Percentiles rank a stretch among this genome's conserved stretches.
Evolutionary conservation across 2,888 invertebrate species (phyloP).

Genomic region (Tetropium fuscum): DNA sequence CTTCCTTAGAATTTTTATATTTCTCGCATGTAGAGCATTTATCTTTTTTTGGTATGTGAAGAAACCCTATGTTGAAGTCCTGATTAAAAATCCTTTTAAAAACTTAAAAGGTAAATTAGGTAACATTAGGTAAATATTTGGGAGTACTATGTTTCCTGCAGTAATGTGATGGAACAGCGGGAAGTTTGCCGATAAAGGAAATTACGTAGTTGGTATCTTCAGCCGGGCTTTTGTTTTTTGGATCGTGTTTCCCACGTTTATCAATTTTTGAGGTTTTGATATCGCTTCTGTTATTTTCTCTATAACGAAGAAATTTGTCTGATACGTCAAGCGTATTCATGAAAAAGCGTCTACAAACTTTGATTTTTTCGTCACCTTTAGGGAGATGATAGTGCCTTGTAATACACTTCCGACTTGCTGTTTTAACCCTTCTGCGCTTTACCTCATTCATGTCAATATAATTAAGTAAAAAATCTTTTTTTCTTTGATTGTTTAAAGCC

Average conservation of each 20-base stretch:
- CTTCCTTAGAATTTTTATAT: background rate
- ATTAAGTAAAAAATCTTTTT: constrained; percentile 4
- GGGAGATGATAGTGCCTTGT: background rate
- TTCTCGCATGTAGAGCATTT: background rate
- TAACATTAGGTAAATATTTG: background rate
- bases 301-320: constrained; percentile 1
- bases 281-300: background rate
- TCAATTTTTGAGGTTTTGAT: background rate
- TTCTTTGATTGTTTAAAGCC: constrained; percentile 2
- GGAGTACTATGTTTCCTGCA: background rate
- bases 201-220: background rate
- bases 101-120: background rate
- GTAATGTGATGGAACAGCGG: background rate
- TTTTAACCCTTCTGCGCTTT: background rate
- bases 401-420: constrained; percentile 1
- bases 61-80: too few relatives aligned
- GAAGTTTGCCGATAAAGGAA: background rate
- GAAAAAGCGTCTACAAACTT: constrained; percentile 2
- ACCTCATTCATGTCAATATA: background rate
- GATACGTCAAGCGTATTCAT: constrained; percentile 3
- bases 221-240: background rate
- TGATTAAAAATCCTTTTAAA: background rate
- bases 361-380: background rate
- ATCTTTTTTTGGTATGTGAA: too few relatives aligned
- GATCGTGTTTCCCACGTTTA: background rate